Evolutionary conservation across 2,888 invertebrate genomes (phyloP).

Genomic region (Xestia rhomboidea): DNA sequence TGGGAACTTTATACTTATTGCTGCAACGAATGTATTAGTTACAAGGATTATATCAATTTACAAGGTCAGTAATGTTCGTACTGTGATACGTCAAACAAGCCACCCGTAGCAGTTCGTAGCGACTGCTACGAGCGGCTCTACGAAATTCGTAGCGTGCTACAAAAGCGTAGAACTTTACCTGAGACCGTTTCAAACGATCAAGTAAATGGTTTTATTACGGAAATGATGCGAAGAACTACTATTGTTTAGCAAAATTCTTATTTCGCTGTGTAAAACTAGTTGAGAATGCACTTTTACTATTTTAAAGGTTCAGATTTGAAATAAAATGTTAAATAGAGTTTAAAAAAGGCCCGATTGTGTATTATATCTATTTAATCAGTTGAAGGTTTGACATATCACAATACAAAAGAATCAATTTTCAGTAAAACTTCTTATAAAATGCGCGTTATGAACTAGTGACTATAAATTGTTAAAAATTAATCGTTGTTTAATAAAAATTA

Average conservation of each 20-base stretch:
- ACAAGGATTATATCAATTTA: slow-evolving; percentile 68
- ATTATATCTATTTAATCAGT: not conserved
- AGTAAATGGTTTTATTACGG: slow-evolving; percentile 22
- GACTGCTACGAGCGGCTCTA: slow-evolving; percentile 34
- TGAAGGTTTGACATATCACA: slow-evolving; percentile 26
- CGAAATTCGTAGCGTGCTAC: slow-evolving; percentile 43
- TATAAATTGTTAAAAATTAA: slow-evolving; percentile 70
- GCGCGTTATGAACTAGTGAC: slow-evolving; percentile 66
- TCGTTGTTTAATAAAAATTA: slow-evolving; percentile 81
- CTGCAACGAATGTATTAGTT: slow-evolving; percentile 68
- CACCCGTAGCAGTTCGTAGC: slow-evolving; percentile 19
- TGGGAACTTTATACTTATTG: slow-evolving; percentile 73
- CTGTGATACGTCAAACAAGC: slow-evolving; percentile 38
- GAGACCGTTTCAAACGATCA: not conserved
- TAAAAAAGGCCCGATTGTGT: not conserved
- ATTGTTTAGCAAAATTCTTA: not conserved
- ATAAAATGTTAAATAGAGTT: not conserved
- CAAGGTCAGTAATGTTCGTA: slow-evolving; percentile 51
- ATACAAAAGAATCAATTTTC: slow-evolving; percentile 43
- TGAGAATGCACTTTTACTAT: not conserved
- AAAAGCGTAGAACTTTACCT: slow-evolving; percentile 10
- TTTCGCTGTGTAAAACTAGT: slow-evolving; percentile 1
- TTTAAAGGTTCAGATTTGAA: not conserved
- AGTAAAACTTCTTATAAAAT: slow-evolving; percentile 79
- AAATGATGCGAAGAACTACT: not conserved